Conservation (phyloP, 1,140 invertebrate species). For the Colletes latitarsis region DNA sequence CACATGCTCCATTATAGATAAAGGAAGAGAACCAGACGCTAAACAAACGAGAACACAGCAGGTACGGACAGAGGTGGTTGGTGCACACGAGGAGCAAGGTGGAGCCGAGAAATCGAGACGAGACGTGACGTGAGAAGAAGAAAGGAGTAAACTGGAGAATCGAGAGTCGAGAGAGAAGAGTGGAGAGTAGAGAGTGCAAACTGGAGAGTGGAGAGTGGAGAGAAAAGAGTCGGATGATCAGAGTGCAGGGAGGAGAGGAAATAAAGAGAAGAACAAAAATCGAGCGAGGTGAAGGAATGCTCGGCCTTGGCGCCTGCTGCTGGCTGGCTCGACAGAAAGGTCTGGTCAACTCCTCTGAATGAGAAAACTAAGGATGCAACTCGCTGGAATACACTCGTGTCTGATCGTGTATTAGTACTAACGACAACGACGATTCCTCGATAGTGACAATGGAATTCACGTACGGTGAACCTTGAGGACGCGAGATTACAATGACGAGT, state of each 20-base stretch:
- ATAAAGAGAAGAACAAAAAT: conserved; percentile 63
- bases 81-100: not conserved
- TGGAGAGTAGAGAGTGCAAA: not conserved
- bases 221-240: conserved; percentile 3
- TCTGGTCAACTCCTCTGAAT: conserved; percentile 35
- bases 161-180: conserved; percentile 18
- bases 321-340: conserved; percentile 18
- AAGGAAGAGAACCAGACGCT: conserved; percentile 2
- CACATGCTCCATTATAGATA: conserved; percentile 41
- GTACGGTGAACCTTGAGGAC: not conserved
- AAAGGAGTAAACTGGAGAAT: not conserved
- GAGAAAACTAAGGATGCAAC: conserved; percentile 40
- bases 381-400: not conserved
- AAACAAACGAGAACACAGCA: conserved; percentile 51
- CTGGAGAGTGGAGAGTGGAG: not conserved
- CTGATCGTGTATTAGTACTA: not conserved
- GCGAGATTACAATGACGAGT: not conserved
- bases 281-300: conserved; percentile 68
- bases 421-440: not conserved
- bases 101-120: conserved; percentile 4
- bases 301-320: conserved; percentile 65
- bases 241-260: conserved; percentile 18
- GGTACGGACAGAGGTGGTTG: not conserved
- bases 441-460: conserved; percentile 16
- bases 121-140: conserved; percentile 14